These are phyloP conservation scores for Microctonus brassicae DNA, from an alignment of 2,888 invertebrate species.

Conservation along the genomic window DNA sequence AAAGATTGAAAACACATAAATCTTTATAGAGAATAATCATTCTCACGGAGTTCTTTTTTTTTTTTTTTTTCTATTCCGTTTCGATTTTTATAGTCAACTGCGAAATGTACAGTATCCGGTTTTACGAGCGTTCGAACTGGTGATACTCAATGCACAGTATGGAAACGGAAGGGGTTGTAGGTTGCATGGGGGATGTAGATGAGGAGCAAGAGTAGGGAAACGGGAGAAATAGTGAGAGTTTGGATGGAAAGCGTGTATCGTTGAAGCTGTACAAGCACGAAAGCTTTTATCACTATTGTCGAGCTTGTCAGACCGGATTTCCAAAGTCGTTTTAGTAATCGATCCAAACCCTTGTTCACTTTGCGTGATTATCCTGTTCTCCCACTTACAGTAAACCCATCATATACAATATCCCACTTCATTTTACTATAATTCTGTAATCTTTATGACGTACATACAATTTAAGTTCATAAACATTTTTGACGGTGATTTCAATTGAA, in stretches of 20 bases:
- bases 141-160: not conserved
- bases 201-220: not conserved
- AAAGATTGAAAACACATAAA: not conserved
- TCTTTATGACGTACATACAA: not conserved
- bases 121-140: not conserved
- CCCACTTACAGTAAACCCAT: not conserved
- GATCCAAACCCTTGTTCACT: constrained; percentile 24
- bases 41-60: not conserved
- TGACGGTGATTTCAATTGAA: not conserved
- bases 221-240: not conserved
- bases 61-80: not conserved
- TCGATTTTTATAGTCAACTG: not conserved
- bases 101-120: not conserved
- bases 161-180: not conserved
- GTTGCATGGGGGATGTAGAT: not conserved
- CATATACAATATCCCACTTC: not conserved
- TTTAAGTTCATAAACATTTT: not conserved
- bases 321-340: constrained; percentile 43
- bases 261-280: constrained; percentile 2
- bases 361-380: not conserved
- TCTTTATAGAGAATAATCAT: constrained; percentile 5
- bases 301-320: constrained; percentile 41
- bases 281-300: constrained; percentile 36
- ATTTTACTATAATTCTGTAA: not conserved
- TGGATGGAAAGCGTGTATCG: constrained; percentile 2